Conservation (phyloP, 2,113 vertebrate species). For the Podilymbus podiceps region DNA sequence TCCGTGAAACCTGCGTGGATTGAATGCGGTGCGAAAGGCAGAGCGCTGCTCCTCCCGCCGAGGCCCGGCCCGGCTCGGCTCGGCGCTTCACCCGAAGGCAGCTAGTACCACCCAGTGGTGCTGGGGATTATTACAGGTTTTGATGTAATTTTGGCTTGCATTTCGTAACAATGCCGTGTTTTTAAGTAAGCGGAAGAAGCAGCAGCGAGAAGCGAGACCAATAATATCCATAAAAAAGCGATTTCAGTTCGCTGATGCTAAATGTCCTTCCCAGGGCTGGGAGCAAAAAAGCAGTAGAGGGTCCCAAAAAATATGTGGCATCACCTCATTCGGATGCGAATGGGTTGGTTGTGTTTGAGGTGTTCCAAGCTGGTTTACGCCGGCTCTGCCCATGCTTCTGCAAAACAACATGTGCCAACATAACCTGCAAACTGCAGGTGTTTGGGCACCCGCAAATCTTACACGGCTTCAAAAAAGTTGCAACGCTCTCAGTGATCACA, state of each 20-base stretch:
- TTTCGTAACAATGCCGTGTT: accelerated
- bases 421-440: neutral
- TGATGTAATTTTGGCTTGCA: too few relatives aligned
- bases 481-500: neutral
- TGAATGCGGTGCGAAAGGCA: accelerated
- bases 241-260: accelerated
- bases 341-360: neutral
- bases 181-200: neutral
- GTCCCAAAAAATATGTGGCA: neutral
- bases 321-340: neutral
- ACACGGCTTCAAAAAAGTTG: neutral
- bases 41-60: too few relatives aligned
- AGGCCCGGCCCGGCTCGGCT: too few relatives aligned
- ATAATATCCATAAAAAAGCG: neutral
- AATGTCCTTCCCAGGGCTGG: neutral
- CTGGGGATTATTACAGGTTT: neutral
- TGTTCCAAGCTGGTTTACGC: neutral
- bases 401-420: neutral
- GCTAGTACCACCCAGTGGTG: conserved; percentile 64
- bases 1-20: accelerated
- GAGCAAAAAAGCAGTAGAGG: neutral
- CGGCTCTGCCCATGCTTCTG: neutral
- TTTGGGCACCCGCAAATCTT: neutral
- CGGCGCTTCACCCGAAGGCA: neutral
- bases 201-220: neutral